Percentiles rank a stretch among this genome's conserved stretches.
phyloP scores from a whole-genome alignment of 2,888 invertebrate species.

The Ophraella communa region DNA sequence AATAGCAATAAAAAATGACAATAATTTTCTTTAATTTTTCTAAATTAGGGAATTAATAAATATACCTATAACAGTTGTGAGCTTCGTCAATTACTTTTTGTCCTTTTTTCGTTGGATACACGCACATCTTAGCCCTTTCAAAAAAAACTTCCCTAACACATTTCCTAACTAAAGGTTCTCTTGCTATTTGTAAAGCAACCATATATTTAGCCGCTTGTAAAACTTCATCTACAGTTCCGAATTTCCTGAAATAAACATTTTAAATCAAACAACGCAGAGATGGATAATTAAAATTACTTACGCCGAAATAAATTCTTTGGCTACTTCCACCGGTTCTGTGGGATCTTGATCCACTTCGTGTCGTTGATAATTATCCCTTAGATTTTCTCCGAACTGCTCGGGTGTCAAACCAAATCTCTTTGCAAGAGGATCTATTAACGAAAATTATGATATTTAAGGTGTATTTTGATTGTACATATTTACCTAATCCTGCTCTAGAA shows the following conservation, averaged over 20 bases:
- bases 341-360: constrained; percentile 94
- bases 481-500: constrained; percentile 80
- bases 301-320: constrained; percentile 75
- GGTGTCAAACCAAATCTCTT: constrained; percentile 92
- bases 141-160: constrained; percentile 86
- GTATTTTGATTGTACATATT: constrained; percentile 58
- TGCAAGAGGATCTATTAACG: constrained; percentile 74
- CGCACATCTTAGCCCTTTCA: constrained; percentile 84
- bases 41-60: too few species aligned
- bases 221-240: constrained; percentile 79
- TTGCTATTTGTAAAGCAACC: constrained; percentile 91
- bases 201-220: constrained; percentile 91
- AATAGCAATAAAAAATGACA: too few species aligned
- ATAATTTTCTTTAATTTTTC: too few species aligned
- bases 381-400: constrained; percentile 94
- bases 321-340: constrained; percentile 81
- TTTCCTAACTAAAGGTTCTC: constrained; percentile 88
- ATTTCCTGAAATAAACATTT: constrained; percentile 60
- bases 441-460: too few species aligned
- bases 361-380: constrained; percentile 92
- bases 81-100: constrained; percentile 94
- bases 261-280: neutral
- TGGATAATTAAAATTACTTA: constrained; percentile 49
- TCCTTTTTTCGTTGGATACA: constrained; percentile 88
- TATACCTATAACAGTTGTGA: constrained; percentile 82